Evolutionary conservation across 2,888 invertebrate genomes (phyloP).

Genomic region (Nowickia ferox): DNA sequence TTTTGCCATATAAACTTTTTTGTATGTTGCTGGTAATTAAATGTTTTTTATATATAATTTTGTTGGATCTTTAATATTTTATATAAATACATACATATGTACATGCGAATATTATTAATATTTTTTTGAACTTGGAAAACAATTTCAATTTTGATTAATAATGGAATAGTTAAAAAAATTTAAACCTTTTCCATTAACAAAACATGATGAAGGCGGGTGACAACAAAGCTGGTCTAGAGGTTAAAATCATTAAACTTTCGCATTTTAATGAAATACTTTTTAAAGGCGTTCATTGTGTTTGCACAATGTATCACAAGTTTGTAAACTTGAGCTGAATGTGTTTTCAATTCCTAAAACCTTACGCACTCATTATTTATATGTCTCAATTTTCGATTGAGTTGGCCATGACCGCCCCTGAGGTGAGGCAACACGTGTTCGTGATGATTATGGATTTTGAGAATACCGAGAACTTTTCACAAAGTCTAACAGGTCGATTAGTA

Average conservation of each 20-base stretch:
- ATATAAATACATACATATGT: no score
- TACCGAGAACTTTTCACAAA: no score
- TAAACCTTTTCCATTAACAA: constrained; percentile 12
- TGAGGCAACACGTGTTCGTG: no score
- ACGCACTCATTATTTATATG: background rate
- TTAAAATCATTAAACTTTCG: constrained; percentile 2
- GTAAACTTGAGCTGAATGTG: background rate
- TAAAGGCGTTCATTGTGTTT: background rate
- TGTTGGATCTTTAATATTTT: background rate
- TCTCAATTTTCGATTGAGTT: background rate
- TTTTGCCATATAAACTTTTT: constrained; percentile 31
- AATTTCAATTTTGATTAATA: constrained; percentile 13
- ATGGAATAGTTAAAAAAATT: background rate
- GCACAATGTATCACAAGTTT: background rate
- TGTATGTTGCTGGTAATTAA: constrained; percentile 1
- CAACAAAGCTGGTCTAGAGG: background rate
- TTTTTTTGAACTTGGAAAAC: background rate
- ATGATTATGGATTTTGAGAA: no score
- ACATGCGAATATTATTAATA: no score
- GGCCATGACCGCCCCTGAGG: no score
- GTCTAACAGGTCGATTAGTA: no score
- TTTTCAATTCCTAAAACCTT: background rate
- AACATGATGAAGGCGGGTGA: constrained; percentile 16
- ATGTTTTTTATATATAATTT: constrained; percentile 12
- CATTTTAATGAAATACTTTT: constrained; percentile 9